Conservation (phyloP, 2,888 invertebrate species). For the Dromius quadrimaculatus region DNA sequence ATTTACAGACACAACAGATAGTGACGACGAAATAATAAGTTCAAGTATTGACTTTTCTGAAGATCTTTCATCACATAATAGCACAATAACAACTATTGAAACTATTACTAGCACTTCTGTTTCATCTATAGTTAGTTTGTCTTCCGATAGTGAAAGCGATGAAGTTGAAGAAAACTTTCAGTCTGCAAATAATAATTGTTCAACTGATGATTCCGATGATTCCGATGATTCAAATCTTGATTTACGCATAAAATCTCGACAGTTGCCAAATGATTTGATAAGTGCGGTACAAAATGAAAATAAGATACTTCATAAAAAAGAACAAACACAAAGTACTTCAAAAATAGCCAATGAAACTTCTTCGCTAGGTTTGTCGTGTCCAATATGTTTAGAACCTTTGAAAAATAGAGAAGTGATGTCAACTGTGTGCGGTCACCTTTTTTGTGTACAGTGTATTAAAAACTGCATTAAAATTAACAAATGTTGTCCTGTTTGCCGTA, state of each 20-base stretch:
- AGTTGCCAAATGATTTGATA: too few relatives aligned
- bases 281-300: background rate
- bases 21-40: too few relatives aligned
- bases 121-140: too few relatives aligned
- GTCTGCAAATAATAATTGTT: too few relatives aligned
- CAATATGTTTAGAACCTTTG: slow-evolving; percentile 36
- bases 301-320: background rate
- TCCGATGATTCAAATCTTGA: background rate
- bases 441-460: slow-evolving; percentile 29
- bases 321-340: background rate
- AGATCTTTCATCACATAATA: too few relatives aligned
- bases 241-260: background rate
- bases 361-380: too few relatives aligned
- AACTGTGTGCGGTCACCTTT: slow-evolving; percentile 41
- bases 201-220: background rate
- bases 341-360: too few relatives aligned
- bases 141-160: background rate
- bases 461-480: slow-evolving; percentile 6
- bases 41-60: too few relatives aligned
- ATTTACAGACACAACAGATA: too few relatives aligned
- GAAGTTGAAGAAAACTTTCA: too few relatives aligned
- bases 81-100: too few relatives aligned
- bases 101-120: too few relatives aligned
- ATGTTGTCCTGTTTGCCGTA: slow-evolving; percentile 36
- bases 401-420: slow-evolving; percentile 36